Percentiles rank a stretch among this genome's conserved stretches.
phyloP scores from a whole-genome alignment of 2,888 invertebrate species.

The Zygothrica quintamaculata region DNA sequence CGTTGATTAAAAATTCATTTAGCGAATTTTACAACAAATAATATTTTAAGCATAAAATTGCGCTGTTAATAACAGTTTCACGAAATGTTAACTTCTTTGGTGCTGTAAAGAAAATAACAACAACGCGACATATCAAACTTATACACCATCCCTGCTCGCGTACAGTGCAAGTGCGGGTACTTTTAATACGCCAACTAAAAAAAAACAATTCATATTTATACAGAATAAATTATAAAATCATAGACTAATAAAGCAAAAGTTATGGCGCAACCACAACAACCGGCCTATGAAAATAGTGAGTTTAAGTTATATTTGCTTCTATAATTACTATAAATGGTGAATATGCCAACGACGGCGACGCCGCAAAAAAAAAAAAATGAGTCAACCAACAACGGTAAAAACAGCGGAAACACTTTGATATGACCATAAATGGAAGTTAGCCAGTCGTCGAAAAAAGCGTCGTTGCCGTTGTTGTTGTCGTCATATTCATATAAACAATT shows the following conservation, averaged over 20 bases:
- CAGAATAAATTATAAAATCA: constrained; percentile 24
- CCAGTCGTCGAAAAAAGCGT: constrained; percentile 18
- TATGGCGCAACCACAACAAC: constrained; percentile 82
- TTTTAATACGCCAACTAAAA: constrained; percentile 44
- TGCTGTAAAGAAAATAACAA: constrained; percentile 13
- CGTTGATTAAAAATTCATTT: not conserved
- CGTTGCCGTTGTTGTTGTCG: constrained; percentile 11
- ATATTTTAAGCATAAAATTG: not conserved
- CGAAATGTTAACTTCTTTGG: constrained; percentile 11
- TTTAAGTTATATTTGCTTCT: constrained; percentile 34
- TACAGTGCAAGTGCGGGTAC: constrained; percentile 56
- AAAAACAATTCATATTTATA: constrained; percentile 47
- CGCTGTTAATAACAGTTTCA: constrained; percentile 6
- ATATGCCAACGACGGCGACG: constrained; percentile 6
- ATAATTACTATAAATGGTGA: constrained; percentile 20
- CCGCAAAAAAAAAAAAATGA: constrained; percentile 49
- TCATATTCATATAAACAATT: constrained; percentile 44
- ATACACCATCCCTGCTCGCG: constrained; percentile 27
- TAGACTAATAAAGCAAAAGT: constrained; percentile 31
- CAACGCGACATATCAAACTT: constrained; percentile 10
- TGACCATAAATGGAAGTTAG: constrained; percentile 73
- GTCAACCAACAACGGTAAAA: constrained; percentile 75
- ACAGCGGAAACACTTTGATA: constrained; percentile 65
- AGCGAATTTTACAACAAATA: not conserved
- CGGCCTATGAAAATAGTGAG: constrained; percentile 82